These are phyloP conservation scores for Brachyhypopomus occidentalis DNA, from an alignment of 2,113 vertebrate species.

Conservation along the genomic window DNA sequence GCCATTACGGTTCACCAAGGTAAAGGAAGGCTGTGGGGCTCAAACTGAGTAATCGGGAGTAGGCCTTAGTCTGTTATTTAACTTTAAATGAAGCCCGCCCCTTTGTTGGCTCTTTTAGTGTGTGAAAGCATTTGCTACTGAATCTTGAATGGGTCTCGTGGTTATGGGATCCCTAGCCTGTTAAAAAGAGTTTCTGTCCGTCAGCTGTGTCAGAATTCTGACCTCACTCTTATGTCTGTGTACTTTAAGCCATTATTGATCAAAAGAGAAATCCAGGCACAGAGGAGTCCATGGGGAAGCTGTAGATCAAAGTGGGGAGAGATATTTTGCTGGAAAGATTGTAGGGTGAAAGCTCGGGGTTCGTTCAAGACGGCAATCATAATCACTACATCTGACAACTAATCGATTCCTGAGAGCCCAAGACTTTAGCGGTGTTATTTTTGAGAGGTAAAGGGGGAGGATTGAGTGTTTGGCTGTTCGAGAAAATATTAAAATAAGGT, in stretches of 20 bases:
- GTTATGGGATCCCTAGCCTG: conserved; percentile 54
- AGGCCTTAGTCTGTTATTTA: conserved; percentile 12
- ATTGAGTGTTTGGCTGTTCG: neutral
- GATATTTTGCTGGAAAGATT: conserved; percentile 26
- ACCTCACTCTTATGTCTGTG: conserved; percentile 54
- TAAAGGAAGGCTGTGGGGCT: conserved; percentile 30
- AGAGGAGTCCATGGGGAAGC: conserved; percentile 26
- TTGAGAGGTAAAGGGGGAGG: neutral
- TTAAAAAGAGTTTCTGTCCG: conserved; percentile 61
- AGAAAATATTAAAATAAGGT: conserved; percentile 1
- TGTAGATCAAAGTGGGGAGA: conserved; percentile 36
- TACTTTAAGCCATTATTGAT: conserved; percentile 39
- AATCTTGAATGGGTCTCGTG: conserved; percentile 33
- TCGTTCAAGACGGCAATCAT: conserved; percentile 18
- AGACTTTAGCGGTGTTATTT: neutral
- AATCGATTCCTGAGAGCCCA: conserved; percentile 3
- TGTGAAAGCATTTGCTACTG: conserved; percentile 14
- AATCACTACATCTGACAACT: conserved; percentile 25
- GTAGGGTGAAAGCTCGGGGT: conserved; percentile 8
- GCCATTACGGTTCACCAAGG: conserved; percentile 27
- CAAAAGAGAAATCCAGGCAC: conserved; percentile 27
- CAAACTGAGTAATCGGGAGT: conserved; percentile 20
- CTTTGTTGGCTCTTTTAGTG: conserved; percentile 13
- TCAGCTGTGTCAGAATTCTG: conserved; percentile 43
- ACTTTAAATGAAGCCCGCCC: conserved; percentile 23